A percentile compares a stretch with the other conserved stretches of the same genome.
These are phyloP conservation scores for Camelus bactrianus DNA, from an alignment of 2,113 vertebrate species.

Conservation along the genomic window DNA sequence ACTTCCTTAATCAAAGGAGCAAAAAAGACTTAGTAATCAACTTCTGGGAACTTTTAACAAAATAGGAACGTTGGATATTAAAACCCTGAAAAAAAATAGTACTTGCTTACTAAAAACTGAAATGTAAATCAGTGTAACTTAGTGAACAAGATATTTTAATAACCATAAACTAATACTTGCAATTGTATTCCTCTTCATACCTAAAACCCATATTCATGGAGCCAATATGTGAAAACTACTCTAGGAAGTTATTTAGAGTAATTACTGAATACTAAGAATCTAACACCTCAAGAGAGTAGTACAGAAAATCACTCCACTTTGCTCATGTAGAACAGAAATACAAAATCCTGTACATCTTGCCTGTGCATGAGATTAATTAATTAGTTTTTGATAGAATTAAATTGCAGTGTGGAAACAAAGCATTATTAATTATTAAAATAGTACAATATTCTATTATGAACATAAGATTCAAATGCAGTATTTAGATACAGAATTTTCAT, in stretches of 20 bases:
- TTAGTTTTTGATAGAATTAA: not conserved
- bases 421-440: not conserved
- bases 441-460: not conserved
- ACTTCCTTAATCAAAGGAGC: not conserved
- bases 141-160: not conserved
- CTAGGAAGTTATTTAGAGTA: conserved; percentile 7
- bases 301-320: not conserved
- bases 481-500: not conserved
- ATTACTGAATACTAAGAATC: not conserved
- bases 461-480: not conserved
- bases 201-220: not conserved
- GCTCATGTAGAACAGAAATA: not conserved
- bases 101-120: not conserved
- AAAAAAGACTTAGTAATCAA: not conserved
- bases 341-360: not conserved
- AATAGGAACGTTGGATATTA: not conserved
- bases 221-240: not conserved
- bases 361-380: not conserved
- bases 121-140: not conserved
- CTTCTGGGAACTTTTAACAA: not conserved
- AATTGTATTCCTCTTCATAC: not conserved
- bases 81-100: not conserved
- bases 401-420: not conserved
- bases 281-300: not conserved
- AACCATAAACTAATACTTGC: not conserved